Conservation (phyloP, 2,888 invertebrate genomes). For the Epistrophe grossulariae region DNA sequence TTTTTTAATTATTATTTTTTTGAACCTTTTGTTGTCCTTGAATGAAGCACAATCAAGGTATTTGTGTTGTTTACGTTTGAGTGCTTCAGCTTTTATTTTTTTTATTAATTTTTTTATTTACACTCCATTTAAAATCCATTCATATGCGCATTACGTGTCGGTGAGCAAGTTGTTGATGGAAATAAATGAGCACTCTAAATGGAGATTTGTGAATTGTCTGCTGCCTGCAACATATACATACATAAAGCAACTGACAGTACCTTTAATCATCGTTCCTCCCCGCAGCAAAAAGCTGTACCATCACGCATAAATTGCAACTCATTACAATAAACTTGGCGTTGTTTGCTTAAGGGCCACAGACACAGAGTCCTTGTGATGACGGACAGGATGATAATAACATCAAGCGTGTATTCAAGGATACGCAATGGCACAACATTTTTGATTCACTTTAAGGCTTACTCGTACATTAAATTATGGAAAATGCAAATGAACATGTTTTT, state of each 20-base stretch:
- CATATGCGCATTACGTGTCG: slow-evolving; percentile 69
- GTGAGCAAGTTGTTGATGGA: slow-evolving; percentile 58
- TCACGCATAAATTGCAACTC: slow-evolving; percentile 66
- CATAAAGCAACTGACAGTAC: neutral
- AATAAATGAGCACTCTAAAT: slow-evolving; percentile 71
- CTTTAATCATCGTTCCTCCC: neutral
- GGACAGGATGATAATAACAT: slow-evolving; percentile 5
- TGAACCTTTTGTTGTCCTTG: slow-evolving; percentile 58
- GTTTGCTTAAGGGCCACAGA: slow-evolving; percentile 32
- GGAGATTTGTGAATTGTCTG: slow-evolving; percentile 63
- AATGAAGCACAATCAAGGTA: slow-evolving; percentile 43
- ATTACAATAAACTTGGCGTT: slow-evolving; percentile 67
- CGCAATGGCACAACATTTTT: slow-evolving; percentile 33
- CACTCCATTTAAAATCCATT: slow-evolving; percentile 72
- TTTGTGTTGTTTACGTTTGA: slow-evolving; percentile 27
- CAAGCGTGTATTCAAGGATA: slow-evolving; percentile 54
- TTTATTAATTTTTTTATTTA: slow-evolving; percentile 44
- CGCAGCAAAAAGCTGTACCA: slow-evolving; percentile 10
- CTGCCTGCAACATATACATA: neutral
- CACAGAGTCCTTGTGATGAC: slow-evolving; percentile 21
- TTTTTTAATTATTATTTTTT: slow-evolving; percentile 37
- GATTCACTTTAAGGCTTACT: slow-evolving; percentile 64
- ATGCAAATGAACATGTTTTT: slow-evolving; percentile 61
- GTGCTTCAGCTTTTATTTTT: slow-evolving; percentile 10
- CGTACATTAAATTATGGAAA: slow-evolving; percentile 69